Conservation (phyloP, 2,888 invertebrate genomes). For the Campopleginae sp. region DNA sequence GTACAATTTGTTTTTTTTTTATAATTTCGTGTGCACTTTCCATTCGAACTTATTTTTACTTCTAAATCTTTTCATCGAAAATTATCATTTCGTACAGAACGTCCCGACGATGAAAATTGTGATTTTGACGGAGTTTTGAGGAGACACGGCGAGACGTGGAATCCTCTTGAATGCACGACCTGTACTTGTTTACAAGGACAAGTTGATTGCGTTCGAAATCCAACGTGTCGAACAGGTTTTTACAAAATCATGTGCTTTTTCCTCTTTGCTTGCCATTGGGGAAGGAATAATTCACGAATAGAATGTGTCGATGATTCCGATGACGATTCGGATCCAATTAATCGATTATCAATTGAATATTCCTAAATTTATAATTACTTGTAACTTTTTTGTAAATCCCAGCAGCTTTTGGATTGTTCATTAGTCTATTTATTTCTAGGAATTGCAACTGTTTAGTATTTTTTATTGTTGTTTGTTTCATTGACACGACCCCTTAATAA, state of each 20-base stretch:
- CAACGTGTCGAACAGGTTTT: slow-evolving; percentile 67
- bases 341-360: background rate
- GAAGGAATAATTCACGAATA: background rate
- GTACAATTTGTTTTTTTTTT: slow-evolving; percentile 20
- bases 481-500: background rate
- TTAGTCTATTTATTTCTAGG: background rate
- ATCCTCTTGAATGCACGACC: slow-evolving; percentile 89
- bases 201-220: slow-evolving; percentile 84
- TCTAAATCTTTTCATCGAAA: background rate
- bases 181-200: slow-evolving; percentile 89
- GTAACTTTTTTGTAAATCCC: background rate
- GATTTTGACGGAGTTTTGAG: slow-evolving; percentile 70
- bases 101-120: slow-evolving; percentile 58
- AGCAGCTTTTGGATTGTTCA: background rate
- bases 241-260: slow-evolving; percentile 14
- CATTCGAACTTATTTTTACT: background rate
- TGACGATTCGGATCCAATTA: background rate
- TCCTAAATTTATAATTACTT: background rate
- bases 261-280: background rate
- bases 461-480: background rate
- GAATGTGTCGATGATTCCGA: background rate
- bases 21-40: background rate
- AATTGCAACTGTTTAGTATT: background rate
- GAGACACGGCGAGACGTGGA: slow-evolving; percentile 87
- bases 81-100: slow-evolving; percentile 32